Base-by-base conservation (phyloP, 2,113 vertebrate species). In the Aplodontia rufa region DNA sequence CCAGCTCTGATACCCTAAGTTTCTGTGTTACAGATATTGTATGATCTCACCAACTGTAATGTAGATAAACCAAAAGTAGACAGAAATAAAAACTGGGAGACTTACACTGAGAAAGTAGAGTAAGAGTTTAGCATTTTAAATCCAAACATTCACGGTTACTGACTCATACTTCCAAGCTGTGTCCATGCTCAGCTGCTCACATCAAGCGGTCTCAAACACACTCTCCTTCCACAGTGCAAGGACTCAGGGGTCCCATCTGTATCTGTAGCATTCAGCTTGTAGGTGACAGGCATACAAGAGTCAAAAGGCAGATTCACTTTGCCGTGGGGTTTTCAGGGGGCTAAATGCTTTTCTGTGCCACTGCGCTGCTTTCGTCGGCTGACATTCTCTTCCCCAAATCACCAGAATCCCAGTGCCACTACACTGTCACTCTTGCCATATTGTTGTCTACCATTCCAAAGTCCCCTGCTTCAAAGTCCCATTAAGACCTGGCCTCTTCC, bases 401-500 rank as follows among this genome's bases (percentile, higher is more conserved):
- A 75, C n/a, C 82, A 96, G 74, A 37, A 26, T 66, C 40, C 53
- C 24, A 24, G 8, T 40, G 68, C 87, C 75, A 81, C 42, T 76
- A 71, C 3, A 32, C 37, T 62, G 62, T 90, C 93, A 90, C 10
- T 85, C 69, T 87, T 66, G 42, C 91, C 84, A 92, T 93, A 87
- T 94, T 95, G 76, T 78, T 89, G 40, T 93, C 47, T 91, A 66
- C n/a, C 81, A 93, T 80, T 94, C 87, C 91, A 96, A 97, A 96
- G 28, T 89, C 80, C 74, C 78, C 93, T 64, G 83, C 79, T 90
- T 95, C 89, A 91, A 95, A 97, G 94, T 64, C 62, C 64, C 87
- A 93, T 96, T 94, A 92, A 94, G 78, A 91, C 22, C 75, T 86
- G 93, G 64, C 86, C 80, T 96, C 89, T 83, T 94, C 93, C 89